These are phyloP conservation scores for Ptychochromis oligacanthus DNA, from an alignment of 2,113 vertebrate species.

Conservation along the genomic window DNA sequence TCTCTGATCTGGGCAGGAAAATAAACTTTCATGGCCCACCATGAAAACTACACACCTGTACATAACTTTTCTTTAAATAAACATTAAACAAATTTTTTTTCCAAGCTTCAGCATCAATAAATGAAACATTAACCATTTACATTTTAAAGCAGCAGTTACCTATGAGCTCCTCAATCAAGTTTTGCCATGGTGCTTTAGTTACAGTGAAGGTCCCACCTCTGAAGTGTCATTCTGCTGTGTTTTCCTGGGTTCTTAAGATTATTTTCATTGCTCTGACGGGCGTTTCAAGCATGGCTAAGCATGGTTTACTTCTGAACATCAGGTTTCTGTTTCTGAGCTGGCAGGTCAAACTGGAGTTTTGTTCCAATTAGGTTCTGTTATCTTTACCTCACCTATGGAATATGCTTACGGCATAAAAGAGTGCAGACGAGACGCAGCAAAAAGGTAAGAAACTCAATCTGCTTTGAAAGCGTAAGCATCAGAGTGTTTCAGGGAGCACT, in stretches of 20 bases:
- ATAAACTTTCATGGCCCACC: neutral
- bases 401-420: neutral
- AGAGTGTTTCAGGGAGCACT: neutral
- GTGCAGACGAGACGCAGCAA: neutral
- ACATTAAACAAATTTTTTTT: neutral
- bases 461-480: neutral
- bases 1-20: neutral
- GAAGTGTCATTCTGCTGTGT: neutral
- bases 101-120: constrained; percentile 17
- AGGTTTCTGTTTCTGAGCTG: constrained; percentile 24
- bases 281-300: neutral
- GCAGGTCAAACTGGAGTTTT: constrained; percentile 15
- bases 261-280: constrained; percentile 50
- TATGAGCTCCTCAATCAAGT: constrained; percentile 3
- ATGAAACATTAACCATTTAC: constrained; percentile 11
- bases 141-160: neutral
- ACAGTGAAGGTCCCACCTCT: neutral
- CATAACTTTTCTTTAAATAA: constrained; percentile 7
- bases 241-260: constrained; percentile 36
- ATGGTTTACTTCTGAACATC: neutral
- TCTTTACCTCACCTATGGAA: constrained; percentile 36
- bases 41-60: neutral
- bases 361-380: constrained; percentile 39
- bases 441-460: constrained; percentile 2
- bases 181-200: constrained; percentile 21